These are phyloP conservation scores for Ochotona princeps DNA, from an alignment of 2,113 vertebrate species.

Conservation along the genomic window DNA sequence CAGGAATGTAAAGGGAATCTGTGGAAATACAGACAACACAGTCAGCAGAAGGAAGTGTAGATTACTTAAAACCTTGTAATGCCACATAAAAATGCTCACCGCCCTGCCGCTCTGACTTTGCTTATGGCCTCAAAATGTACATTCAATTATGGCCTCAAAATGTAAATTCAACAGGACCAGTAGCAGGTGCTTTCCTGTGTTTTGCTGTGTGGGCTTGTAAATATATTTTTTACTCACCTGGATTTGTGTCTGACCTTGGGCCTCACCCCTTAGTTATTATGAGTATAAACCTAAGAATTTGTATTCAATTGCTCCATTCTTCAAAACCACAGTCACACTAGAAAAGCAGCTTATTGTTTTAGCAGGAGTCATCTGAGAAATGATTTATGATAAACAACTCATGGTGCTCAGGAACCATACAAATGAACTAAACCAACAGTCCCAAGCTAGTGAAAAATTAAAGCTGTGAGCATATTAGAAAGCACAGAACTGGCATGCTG, in stretches of 20 bases:
- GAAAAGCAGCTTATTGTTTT: neutral
- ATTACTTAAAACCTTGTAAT: conserved; percentile 64
- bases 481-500: neutral
- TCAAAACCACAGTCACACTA: neutral
- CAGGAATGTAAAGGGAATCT: neutral
- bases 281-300: neutral
- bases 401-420: neutral
- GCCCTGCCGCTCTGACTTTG: neutral
- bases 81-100: conserved; percentile 39
- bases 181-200: neutral
- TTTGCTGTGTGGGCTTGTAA: neutral
- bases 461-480: neutral
- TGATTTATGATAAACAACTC: neutral
- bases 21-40: neutral
- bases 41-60: conserved; percentile 37
- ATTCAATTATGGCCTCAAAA: neutral
- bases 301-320: neutral
- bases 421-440: neutral
- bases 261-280: neutral
- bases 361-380: neutral
- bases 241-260: neutral
- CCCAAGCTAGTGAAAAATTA: neutral
- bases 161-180: neutral
- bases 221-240: neutral
- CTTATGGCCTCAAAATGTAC: neutral